phyloP scores from a whole-genome alignment of 2,888 invertebrate genomes.

The Pristionchus entomophagus region DNA sequence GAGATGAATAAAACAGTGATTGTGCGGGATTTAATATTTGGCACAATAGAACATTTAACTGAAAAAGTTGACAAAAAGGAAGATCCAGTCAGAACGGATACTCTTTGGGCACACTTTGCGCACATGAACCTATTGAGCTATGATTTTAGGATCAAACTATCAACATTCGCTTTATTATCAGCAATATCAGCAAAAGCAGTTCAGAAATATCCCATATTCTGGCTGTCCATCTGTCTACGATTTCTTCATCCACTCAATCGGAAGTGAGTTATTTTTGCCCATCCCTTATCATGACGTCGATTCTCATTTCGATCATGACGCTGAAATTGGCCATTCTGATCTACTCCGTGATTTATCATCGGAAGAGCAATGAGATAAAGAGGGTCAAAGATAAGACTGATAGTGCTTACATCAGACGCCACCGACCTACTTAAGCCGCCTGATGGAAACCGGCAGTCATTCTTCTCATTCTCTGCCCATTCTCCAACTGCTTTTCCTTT shows the following conservation, averaged over 20 bases:
- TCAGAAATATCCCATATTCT: too few relatives aligned
- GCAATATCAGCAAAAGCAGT: too few relatives aligned
- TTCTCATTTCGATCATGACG: conserved; percentile 7
- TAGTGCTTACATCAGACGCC: neutral
- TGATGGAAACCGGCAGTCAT: neutral
- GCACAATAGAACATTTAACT: too few relatives aligned
- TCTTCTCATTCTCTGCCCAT: neutral
- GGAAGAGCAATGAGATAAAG: conserved; percentile 20
- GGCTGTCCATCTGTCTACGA: neutral
- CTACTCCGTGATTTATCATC: conserved; percentile 21
- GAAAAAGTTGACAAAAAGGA: neutral
- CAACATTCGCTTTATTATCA: too few relatives aligned
- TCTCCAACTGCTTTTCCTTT: neutral
- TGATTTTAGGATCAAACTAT: neutral
- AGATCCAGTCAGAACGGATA: neutral
- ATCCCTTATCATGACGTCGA: neutral
- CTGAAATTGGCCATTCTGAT: neutral
- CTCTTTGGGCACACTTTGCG: neutral
- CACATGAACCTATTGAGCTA: neutral
- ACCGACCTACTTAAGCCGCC: neutral
- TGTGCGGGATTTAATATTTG: too few relatives aligned
- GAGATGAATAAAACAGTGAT: too few relatives aligned
- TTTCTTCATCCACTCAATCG: neutral
- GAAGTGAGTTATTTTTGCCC: neutral
- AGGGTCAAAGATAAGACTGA: neutral